phyloP scores from a whole-genome alignment of 2,113 vertebrate genomes.

The Pseudorasbora parva region DNA sequence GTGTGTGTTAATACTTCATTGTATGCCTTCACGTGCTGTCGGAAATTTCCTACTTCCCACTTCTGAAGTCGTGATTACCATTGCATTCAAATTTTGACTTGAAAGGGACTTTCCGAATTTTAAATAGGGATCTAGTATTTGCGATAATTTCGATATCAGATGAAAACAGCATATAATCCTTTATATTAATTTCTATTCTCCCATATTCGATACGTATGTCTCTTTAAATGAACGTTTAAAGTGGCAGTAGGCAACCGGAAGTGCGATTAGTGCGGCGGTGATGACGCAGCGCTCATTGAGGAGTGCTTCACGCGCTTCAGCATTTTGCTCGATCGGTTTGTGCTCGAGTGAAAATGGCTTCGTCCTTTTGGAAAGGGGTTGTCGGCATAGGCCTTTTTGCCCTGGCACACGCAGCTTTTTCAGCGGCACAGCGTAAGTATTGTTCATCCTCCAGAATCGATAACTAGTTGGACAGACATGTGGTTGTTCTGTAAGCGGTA shows the following conservation, averaged over 20 bases:
- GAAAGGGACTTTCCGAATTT: no score
- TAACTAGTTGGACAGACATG: not conserved
- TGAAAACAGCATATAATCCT: no score
- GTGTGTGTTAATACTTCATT: not conserved
- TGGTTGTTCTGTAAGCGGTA: not conserved
- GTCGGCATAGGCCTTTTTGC: conserved; percentile 93
- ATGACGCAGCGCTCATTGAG: conserved; percentile 10
- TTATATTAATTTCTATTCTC: no score
- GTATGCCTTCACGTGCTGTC: no score
- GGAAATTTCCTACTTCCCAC: no score
- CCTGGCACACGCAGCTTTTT: conserved; percentile 93
- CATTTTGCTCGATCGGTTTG: not conserved
- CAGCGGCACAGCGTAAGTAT: conserved; percentile 90
- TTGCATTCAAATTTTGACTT: no score
- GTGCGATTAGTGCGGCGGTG: not conserved
- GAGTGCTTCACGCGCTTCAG: conserved; percentile 14
- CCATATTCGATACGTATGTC: not conserved
- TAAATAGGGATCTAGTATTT: no score
- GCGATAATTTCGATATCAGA: no score
- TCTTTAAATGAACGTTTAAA: not conserved
- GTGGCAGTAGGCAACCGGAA: conserved; percentile 14
- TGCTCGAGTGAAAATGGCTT: conserved; percentile 81
- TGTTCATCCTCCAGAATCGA: no score
- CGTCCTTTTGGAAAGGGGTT: conserved; percentile 92
- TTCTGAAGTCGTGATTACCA: no score